Base-by-base conservation (phyloP, 2,113 vertebrate genomes). In the Brachionichthys hirsutus region DNA sequence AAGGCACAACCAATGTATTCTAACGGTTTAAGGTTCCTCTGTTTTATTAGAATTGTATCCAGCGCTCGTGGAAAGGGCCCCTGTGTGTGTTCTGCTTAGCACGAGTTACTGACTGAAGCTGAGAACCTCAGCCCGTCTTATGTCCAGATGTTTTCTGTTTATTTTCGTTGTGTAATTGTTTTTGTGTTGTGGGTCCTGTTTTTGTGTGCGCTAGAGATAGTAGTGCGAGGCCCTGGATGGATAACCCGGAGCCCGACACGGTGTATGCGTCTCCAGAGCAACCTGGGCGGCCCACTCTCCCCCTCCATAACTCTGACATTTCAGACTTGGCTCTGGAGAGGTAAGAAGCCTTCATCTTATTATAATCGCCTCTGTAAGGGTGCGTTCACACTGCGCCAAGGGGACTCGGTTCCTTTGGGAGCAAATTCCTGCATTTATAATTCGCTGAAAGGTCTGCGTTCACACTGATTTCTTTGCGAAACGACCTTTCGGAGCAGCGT, bases 241-340 rank as follows among this genome's bases (percentile, higher is more conserved):
- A 88, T 80, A 86, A 73, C 71, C 70, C 88, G 66, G 83, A 88
- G 66, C 70, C 80, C 59, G 85, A 89, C 68, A 79, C 61, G 70
- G 72, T 87, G 40, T 88, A 86, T 78, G 81, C 75, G 74, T 82
- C 84, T 67, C 67, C 68, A 48, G 81, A 85, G 69, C 81, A 87
- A 52, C 69, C 69, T 62, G 73, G 63, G 35, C 73, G 80, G 54
- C 68, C 82, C 64, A 56, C 79, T 47, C 78, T 74, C 62, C 60
- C 81, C 68, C 77, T 73, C 52, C 64, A 78, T 62, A 59, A 76
- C 52, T 67, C 65, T 12, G 88, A 88, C 15, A 78, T 70, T 24
- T 54, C 80, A 67, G 76, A 41, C 73, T 73, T 80, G 58, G 80
- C 75, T 19, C 62, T 75, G 38, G 80, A 69, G 77, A 84, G 88